Evolutionary conservation across 2,888 invertebrate species (phyloP), one percentile per base, ranked within the genome.

Genomic region (Dromius quadrimaculatus): DNA sequence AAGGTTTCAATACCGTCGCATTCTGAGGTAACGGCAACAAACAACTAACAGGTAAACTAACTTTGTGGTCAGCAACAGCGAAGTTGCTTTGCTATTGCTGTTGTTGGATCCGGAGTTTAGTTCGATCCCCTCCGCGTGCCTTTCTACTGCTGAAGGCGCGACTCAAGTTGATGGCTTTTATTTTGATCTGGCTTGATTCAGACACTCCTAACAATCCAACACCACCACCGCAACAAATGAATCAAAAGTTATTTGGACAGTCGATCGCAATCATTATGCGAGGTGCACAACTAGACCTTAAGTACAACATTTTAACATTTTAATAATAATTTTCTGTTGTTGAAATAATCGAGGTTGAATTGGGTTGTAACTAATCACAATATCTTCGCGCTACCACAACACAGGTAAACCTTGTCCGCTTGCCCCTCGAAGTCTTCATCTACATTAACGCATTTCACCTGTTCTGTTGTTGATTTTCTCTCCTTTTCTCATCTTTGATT

Each of bases 91-190:
- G n/a, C n/a, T n/a, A n/a, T n/a, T n/a, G n/a, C n/a, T n/a, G n/a
- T n/a, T n/a, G n/a, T n/a, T 11, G 13, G 50, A 23, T 41, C 41
- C n/a, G 15, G 47, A 22, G 47, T 23, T 6, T 15, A 15, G 11
- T 28, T 54, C 28, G 23, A 54, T 9, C 50, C 50, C 50, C 32
- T 32, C 38, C 20, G 45, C 4, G 13, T n/a, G 38, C 59, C 59
- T 59, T 59, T 59, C 59, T 15, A 32, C 45, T 45, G 17, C 15
- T 28, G 13, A 17, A 22, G 19, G 36, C 11, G n/a, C 11, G 13
- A 38, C 2, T 38, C 13, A 15, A 28, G 28, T 28, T 6, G 28
- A 3, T 28, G n/a, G n/a, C n/a, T n/a, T n/a, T n/a, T n/a, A n/a
- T n/a, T n/a, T n/a, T n/a, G n/a, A n/a, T n/a, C n/a, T n/a, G n/a